Percentiles rank a stretch among this genome's conserved stretches.
Conservation (phyloP, 2,888 invertebrate species). For the Zele albiditarsus region DNA sequence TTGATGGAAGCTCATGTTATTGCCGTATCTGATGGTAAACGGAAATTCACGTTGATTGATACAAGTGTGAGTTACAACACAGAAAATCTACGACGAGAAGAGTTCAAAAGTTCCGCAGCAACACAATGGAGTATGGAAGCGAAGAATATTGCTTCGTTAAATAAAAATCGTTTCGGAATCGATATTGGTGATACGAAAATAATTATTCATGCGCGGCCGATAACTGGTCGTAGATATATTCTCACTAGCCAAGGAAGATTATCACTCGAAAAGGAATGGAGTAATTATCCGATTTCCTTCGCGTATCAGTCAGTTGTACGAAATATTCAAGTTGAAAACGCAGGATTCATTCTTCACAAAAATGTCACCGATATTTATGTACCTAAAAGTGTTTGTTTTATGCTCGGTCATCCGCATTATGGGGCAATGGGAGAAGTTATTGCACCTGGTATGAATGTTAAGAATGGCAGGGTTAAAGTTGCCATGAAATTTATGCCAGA, state of each 20-base stretch:
- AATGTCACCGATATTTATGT: conserved; percentile 81
- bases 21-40: conserved; percentile 73
- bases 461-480: conserved; percentile 78
- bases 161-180: conserved; percentile 85
- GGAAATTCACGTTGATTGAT: conserved; percentile 47
- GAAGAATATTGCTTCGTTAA: conserved; percentile 55
- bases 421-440: conserved; percentile 83
- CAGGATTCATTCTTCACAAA: conserved; percentile 69
- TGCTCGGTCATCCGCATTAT: conserved; percentile 86
- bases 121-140: conserved; percentile 65
- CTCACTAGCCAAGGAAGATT: conserved; percentile 78
- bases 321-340: conserved; percentile 74
- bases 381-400: conserved; percentile 81
- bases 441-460: conserved; percentile 74
- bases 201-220: conserved; percentile 81
- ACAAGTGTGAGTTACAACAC: conserved; percentile 35
- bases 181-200: conserved; percentile 81
- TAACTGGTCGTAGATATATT: conserved; percentile 80
- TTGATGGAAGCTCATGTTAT: conserved; percentile 86
- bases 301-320: conserved; percentile 81
- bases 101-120: conserved; percentile 47
- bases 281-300: conserved; percentile 77
- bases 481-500: conserved; percentile 74
- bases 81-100: conserved; percentile 55
- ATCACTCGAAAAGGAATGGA: conserved; percentile 84